A percentile compares a stretch with the other conserved stretches of the same genome.
Evolutionary conservation across 2,113 vertebrate genomes (phyloP).

Genomic region (Bubalus kerabau): DNA sequence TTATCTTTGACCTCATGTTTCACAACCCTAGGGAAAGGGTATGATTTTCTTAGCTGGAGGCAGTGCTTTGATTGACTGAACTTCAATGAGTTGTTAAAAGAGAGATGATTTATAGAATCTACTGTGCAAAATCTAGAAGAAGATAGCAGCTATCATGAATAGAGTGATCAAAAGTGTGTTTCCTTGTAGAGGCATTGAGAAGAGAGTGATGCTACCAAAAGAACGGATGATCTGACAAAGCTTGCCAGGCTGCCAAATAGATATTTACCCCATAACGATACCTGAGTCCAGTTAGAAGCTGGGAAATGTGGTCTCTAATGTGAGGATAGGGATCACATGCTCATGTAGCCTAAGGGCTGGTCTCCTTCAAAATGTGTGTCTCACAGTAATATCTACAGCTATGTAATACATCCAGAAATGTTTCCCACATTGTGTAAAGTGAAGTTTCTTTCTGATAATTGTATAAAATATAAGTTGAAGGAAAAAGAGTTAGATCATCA

Average conservation of each 20-base stretch:
- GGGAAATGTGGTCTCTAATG: rapidly evolving
- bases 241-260: background rate
- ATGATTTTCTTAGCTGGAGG: background rate
- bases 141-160: background rate
- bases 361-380: background rate
- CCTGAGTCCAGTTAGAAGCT: too few species aligned
- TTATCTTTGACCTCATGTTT: background rate
- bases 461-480: background rate
- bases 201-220: background rate
- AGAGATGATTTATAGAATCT: background rate
- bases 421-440: background rate
- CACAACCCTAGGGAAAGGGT: background rate
- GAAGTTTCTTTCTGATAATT: background rate
- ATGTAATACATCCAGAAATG: background rate
- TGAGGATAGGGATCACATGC: rapidly evolving
- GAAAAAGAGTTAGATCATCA: background rate
- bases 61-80: background rate
- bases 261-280: rapidly evolving
- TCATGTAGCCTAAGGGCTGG: rapidly evolving
- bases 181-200: background rate
- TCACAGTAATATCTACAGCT: background rate
- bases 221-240: background rate
- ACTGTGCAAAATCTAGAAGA: background rate
- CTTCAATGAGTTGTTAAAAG: background rate
- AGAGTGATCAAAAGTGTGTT: background rate